Evolutionary conservation across 2,888 invertebrate genomes (phyloP), one percentile per base, ranked within the genome.

Genomic region (Yponomeuta sedellus): DNA sequence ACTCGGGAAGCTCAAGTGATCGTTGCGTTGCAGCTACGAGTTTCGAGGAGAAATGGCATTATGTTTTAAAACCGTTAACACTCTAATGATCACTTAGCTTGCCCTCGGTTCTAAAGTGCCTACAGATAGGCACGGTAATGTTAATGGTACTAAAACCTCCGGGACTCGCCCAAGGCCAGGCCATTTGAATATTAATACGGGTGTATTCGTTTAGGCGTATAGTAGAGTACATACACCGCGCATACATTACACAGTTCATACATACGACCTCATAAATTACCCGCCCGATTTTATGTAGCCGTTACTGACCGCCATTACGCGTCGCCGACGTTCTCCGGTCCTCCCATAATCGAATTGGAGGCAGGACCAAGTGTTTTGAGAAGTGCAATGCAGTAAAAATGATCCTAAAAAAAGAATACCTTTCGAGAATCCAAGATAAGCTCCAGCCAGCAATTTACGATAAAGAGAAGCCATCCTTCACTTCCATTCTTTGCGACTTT

Each of bases 141-240:
- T 77, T 83, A 83, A 83, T 85, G 81, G 76, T 72, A 75, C 79
- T 82, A 81, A 83, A 82, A 74, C 82, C 80, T 75, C 72, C 74
- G 80, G 82, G 81, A 83, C 74, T 77, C 75, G 83, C 83, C 82
- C 73, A 79, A 79, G 83, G 82, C 44, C 44, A 52, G 16, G 80
- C 81, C 75, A 83, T 88, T 86, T 86, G 83, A 87, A 88, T 89
- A 87, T 87, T 88, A 86, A 88, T 86, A 82, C 75, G 70, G 71
- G 76, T 77, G 74, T 80, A 78, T 81, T 77, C 80, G 78, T 77
- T 81, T 80, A 80, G 76, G 74, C 76, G 73, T 59, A 20, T 12
- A 16, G 62, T 61, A 61, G 28, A 22, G 44, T 75, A 77, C 77
- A 73, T 76, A 78, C 77, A 75, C 74, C 76, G 74, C 73, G 81